Percentiles rank a stretch among this genome's conserved stretches.
phyloP scores from a whole-genome alignment of 1,140 invertebrate genomes.

The Myzus persicae region DNA sequence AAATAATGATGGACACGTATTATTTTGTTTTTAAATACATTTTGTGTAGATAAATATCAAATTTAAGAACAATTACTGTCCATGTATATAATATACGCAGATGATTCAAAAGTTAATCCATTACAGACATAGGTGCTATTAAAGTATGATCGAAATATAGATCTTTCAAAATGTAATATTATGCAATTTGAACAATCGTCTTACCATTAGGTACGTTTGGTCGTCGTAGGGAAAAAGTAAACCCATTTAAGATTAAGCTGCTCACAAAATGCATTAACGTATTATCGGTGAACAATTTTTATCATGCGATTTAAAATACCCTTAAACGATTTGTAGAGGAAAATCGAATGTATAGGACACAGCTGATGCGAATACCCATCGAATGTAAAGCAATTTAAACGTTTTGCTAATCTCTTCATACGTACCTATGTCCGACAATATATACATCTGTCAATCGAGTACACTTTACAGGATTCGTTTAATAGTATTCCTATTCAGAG shows the following conservation, averaged over 20 bases:
- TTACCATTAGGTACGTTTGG: not conserved
- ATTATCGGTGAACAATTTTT: not conserved
- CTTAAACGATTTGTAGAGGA: not conserved
- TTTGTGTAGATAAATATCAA: not conserved
- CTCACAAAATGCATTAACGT: not conserved
- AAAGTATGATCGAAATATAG: no score
- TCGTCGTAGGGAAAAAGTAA: not conserved
- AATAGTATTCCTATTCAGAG: not conserved
- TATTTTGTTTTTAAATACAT: not conserved
- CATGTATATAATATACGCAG: not conserved
- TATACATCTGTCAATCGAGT: slow-evolving; percentile 18
- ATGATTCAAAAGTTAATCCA: not conserved
- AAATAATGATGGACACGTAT: not conserved
- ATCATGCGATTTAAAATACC: not conserved
- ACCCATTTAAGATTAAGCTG: not conserved
- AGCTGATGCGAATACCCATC: not conserved
- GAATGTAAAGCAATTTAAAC: slow-evolving; percentile 14
- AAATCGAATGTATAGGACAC: not conserved
- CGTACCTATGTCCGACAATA: not conserved
- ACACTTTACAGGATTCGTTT: not conserved
- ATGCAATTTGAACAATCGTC: not conserved
- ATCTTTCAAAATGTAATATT: not conserved
- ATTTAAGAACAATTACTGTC: not conserved
- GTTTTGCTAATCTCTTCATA: slow-evolving; percentile 20
- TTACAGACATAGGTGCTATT: not conserved